phyloP scores from a whole-genome alignment of 2,888 invertebrate species.

The Anodontia alba region DNA sequence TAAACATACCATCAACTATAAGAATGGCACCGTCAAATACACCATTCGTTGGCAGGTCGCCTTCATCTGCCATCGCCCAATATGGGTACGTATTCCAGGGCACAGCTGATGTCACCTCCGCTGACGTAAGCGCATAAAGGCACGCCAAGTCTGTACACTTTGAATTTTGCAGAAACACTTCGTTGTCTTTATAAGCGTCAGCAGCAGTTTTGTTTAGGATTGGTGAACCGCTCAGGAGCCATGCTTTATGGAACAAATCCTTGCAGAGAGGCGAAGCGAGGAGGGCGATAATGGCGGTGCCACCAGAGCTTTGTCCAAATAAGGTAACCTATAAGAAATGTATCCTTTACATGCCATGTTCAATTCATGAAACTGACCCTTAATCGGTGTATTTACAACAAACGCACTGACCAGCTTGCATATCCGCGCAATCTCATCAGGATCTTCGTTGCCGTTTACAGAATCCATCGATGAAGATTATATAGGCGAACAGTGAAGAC shows the following conservation, averaged over 20 bases:
- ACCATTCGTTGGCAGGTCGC: constrained; percentile 63
- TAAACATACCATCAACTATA: constrained; percentile 71
- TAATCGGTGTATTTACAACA: too few species aligned
- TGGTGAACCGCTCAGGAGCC: constrained; percentile 83
- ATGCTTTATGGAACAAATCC: constrained; percentile 88
- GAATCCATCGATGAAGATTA: too few species aligned
- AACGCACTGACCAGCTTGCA: too few species aligned
- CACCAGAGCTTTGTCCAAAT: constrained; percentile 94
- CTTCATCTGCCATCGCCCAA: constrained; percentile 74
- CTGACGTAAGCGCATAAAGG: constrained; percentile 59
- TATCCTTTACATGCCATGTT: background rate
- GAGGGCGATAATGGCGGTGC: constrained; percentile 92
- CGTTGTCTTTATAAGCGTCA: constrained; percentile 71
- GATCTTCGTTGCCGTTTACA: too few species aligned
- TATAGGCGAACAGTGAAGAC: too few species aligned
- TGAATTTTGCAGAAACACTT: constrained; percentile 64
- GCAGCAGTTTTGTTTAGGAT: constrained; percentile 72
- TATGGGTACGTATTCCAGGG: constrained; percentile 73
- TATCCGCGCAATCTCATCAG: too few species aligned
- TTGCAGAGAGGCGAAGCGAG: constrained; percentile 87
- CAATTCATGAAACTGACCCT: too few species aligned
- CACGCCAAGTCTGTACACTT: constrained; percentile 63
- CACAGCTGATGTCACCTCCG: constrained; percentile 62
- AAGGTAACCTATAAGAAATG: constrained; percentile 89
- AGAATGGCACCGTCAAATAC: constrained; percentile 65